Evolutionary conservation across 2,113 vertebrate species (phyloP), one percentile per base, ranked within the genome.

Genomic region (Oryzias melastigma): DNA sequence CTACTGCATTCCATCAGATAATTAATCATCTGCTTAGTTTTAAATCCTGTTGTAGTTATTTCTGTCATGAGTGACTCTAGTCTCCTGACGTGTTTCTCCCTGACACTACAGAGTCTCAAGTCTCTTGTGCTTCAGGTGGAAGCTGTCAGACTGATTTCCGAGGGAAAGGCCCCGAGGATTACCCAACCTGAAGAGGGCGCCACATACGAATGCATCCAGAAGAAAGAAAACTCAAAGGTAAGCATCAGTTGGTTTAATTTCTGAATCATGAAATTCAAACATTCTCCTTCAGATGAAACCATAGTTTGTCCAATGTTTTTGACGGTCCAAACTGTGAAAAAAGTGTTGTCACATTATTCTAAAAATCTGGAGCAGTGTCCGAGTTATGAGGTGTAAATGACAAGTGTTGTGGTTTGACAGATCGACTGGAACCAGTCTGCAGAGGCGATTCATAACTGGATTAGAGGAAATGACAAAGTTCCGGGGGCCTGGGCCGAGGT

Each of bases 201-300:
- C 52, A 94, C 92, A 0, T 96, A 96, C 0, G 94, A 96, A 75
- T 91, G 93, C 43, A 95, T 96, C 72, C 94, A 95, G 81, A 95
- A 94, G 75, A 96, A 94, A 53, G 94, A 93, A 16, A 92, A 91
- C 0, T 75, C 92, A 1, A 93, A 90, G 93, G 94, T 95, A 44
- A 62, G 35, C 35, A 35, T 35, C 35, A 3, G 35, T 35, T 35
- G 35, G 12, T 35, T 35, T 10, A 10, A 8, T 35, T 35, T 35
- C 35, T 35, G 8, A 12, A 12, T 35, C 35, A 35, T 13, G 2
- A 35, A 35, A 35, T 12, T 12, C 7, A 35, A 35, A 2, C 7
- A 12, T 35, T 27, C 25, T 5, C 6, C 25, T 27, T 27, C 25
- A 4, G 5, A 10, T 35, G 10, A 35, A 35, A 35, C 35, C 35